A percentile compares a stretch with the other conserved stretches of the same genome.
phyloP scores from a whole-genome alignment of 2,888 invertebrate genomes.

The Coleophora flavipennella region DNA sequence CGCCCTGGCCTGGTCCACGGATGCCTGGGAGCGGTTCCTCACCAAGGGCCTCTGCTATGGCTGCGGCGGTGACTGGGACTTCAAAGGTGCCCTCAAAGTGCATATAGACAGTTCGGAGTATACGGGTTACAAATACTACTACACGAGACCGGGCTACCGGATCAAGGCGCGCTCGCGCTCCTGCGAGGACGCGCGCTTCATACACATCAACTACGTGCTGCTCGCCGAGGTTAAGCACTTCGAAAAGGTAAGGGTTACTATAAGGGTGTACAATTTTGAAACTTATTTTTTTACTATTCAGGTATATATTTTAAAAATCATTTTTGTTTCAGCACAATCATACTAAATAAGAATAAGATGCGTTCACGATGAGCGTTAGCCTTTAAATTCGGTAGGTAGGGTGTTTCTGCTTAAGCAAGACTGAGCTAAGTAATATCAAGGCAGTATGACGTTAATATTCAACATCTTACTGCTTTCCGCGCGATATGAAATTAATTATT shows the following conservation, averaged over 20 bases:
- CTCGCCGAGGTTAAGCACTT: constrained; percentile 75
- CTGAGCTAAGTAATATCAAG: too few species aligned
- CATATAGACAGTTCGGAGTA: constrained; percentile 60
- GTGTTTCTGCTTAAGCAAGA: too few species aligned
- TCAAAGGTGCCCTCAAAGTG: constrained; percentile 55
- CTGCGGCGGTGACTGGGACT: constrained; percentile 62
- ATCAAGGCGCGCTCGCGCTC: constrained; percentile 53
- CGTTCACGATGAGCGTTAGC: too few species aligned
- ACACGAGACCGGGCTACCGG: constrained; percentile 50
- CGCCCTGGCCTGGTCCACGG: constrained; percentile 12
- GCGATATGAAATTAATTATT: too few species aligned
- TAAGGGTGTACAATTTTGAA: too few species aligned
- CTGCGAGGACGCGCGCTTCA: constrained; percentile 75
- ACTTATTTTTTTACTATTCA: too few species aligned
- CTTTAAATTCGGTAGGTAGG: too few species aligned
- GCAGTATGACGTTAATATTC: too few species aligned
- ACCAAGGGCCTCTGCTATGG: constrained; percentile 59
- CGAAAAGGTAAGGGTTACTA: constrained; percentile 74
- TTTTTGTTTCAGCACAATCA: too few species aligned
- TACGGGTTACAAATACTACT: constrained; percentile 63
- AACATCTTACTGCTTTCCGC: too few species aligned
- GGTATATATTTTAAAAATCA: too few species aligned
- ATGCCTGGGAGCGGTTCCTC: constrained; percentile 44
- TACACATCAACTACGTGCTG: constrained; percentile 76
- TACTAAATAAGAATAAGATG: too few species aligned